Evolutionary conservation across 2,797 vertebrate species (phyloP), one percentile per base, ranked within the genome.

Genomic region (Chrysocyon brachyurus): DNA sequence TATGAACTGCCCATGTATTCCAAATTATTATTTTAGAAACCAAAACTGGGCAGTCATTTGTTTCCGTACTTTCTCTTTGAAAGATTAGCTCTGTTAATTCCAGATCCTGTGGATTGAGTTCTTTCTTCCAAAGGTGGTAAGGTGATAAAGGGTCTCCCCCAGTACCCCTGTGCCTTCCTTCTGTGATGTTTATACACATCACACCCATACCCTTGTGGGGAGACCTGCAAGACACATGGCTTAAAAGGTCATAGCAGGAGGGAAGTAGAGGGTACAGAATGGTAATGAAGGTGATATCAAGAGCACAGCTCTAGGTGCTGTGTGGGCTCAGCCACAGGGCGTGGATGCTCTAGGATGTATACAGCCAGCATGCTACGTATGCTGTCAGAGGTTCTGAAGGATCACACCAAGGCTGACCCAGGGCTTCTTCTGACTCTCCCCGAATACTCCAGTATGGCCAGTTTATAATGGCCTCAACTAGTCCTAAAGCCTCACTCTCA

Each of bases 11-110:
- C 92, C 54, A 40, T 26, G 11, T 19, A 16, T 36, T 40, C 83
- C 79, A 54, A 84, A 31, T 66, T 90, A 87, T 97, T 97, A 82
- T 97, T 82, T 93, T 95, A 97, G 94, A 95, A 97, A 97, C 15
- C 86, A 84, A 92, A 96, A 75, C 73, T 33, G 31, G 16, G 19
- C 15, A 31, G 72, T 54, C 66, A 87, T 49, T 26, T 57, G 17
- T 95, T 83, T 89, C 54, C 21, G 11, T 79, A 19, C 56, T 72
- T 91, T 56, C n/a, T 72, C 91, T 56, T 46, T 24, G 4, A 36
- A 85, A 61, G 21, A 78, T 57, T 49, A 59, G 12, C 52, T 78
- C 79, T 78, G 87, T 72, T 89, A 6, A 94, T 81, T 81, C 91
- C 36, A 70, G 78, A 73, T 40, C 1, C 36, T 49, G 28, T 36